Percentiles rank a stretch among this genome's conserved stretches.
Evolutionary conservation across 2,113 vertebrate genomes (phyloP).

Genomic region (Hippocampus mohnikei): DNA sequence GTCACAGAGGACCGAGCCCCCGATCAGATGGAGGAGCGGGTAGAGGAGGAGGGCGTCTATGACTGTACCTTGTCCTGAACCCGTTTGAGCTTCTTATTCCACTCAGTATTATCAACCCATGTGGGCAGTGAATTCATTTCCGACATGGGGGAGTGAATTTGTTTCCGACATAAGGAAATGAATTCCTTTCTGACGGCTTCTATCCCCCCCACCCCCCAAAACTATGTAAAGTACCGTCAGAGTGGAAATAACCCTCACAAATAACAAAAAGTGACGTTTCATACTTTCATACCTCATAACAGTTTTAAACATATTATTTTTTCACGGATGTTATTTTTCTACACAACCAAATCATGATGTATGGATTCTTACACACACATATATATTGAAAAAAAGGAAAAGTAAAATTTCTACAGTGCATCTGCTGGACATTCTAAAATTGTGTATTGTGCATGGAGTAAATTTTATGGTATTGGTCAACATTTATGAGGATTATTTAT

Average conservation of each 20-base stretch:
- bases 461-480: constrained; percentile 49
- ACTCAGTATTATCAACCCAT: constrained; percentile 59
- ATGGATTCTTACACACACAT: constrained; percentile 11
- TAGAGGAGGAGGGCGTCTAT: constrained; percentile 82
- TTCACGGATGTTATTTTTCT: constrained; percentile 62
- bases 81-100: constrained; percentile 29
- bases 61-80: constrained; percentile 90
- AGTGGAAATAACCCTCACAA: neutral
- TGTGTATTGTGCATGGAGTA: constrained; percentile 29
- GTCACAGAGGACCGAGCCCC: constrained; percentile 73
- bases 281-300: constrained; percentile 67
- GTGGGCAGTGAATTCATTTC: too few species aligned
- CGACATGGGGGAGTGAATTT: too few species aligned
- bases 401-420: constrained; percentile 23
- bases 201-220: neutral
- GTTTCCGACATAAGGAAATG: too few species aligned
- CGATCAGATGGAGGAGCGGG: constrained; percentile 74
- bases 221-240: constrained; percentile 9
- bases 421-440: too few species aligned
- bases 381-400: neutral
- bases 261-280: constrained; percentile 39
- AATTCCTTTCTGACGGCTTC: neutral
- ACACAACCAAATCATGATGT: constrained; percentile 43
- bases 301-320: constrained; percentile 54
- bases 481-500: constrained; percentile 63